These are phyloP conservation scores for Hippocampus mohnikei DNA, from an alignment of 2,113 vertebrate genomes.

Conservation along the genomic window DNA sequence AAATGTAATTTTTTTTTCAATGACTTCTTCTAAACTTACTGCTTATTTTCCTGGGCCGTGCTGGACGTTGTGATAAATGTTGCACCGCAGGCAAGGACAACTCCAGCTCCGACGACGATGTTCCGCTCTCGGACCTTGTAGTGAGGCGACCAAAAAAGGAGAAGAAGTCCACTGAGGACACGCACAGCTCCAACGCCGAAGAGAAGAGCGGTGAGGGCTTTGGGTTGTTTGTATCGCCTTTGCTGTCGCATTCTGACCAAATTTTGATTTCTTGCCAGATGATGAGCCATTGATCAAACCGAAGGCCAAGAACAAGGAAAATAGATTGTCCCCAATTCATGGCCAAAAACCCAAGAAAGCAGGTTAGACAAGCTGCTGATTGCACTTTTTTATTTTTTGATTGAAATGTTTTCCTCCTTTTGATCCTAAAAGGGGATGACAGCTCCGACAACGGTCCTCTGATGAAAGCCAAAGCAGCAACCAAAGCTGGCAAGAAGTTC, in stretches of 20 bases:
- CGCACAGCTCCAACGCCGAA: constrained; percentile 8
- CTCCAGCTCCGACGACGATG: constrained; percentile 36
- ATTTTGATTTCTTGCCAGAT: constrained; percentile 33
- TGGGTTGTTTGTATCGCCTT: background rate
- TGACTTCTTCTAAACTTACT: background rate
- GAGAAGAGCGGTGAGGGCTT: constrained; percentile 25
- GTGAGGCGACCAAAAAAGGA: constrained; percentile 7
- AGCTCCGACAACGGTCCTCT: constrained; percentile 47
- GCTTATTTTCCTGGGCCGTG: background rate
- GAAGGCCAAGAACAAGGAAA: constrained; percentile 31
- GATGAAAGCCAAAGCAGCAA: constrained; percentile 14
- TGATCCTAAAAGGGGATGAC: constrained; percentile 14
- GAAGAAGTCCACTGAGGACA: constrained; percentile 16
- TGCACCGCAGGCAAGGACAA: constrained; percentile 15
- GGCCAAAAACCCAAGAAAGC: constrained; percentile 29
- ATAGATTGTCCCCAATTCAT: constrained; percentile 14
- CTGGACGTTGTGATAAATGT: background rate
- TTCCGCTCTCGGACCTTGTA: constrained; percentile 35
- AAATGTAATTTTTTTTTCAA: too few relatives aligned
- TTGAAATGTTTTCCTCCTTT: background rate
- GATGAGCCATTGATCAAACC: constrained; percentile 43
- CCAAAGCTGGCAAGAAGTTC: constrained; percentile 27
- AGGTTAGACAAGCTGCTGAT: constrained; percentile 5
- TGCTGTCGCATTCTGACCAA: constrained; percentile 15
- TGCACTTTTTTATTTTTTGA: background rate